Evolutionary conservation across 2,888 invertebrate species (phyloP), one percentile per base, ranked within the genome.

Genomic region (Tubulanus polymorphus): DNA sequence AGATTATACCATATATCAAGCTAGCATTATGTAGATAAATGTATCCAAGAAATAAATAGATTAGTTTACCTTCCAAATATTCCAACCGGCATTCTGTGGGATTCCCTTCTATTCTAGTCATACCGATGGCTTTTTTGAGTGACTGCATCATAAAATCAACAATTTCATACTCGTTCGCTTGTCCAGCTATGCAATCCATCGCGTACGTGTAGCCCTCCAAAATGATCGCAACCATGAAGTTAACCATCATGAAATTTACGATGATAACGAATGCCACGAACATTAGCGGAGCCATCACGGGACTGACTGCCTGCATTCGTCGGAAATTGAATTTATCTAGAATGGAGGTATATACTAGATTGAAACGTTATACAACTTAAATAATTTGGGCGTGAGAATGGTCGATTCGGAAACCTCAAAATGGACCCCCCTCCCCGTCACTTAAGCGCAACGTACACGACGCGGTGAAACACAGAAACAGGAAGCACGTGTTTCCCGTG

Each of bases 171-270:
- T 48, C 26, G 3, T 48, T 18, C n/a, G 27, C n/a, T 18, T 27
- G 26, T 28, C 37, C 45, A 5, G 41, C 41, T 41, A 41, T 8
- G 26, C 46, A 41, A 8, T 15, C 45, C 12, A 28, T 52, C 29
- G 28, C 35, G 6, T n/a, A 45, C 18, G 37, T 37, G 49, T 48
- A 53, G 3, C 49, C 54, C 15, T 53, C 54, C 26, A 53, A 48
- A 26, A 53, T 49, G 25, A 53, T 25, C 15, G 54, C 30, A 23
- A 53, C 15, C 54, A 53, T 53, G 54, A 53, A 53, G 54, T 49
- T 53, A 48, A 53, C 29, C 48, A 53, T 25, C 35, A 53, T 29
- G 26, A 53, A 50, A n/a, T 45, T 45, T 28, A 48, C 48, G 3
- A 25, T 8, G 28, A 53, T 23, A 3, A 45, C 47, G 27, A 48